A percentile compares a stretch with the other conserved stretches of the same genome.
Evolutionary conservation across 2,797 vertebrate species (phyloP).

Genomic region (Brachyalestes nurse): DNA sequence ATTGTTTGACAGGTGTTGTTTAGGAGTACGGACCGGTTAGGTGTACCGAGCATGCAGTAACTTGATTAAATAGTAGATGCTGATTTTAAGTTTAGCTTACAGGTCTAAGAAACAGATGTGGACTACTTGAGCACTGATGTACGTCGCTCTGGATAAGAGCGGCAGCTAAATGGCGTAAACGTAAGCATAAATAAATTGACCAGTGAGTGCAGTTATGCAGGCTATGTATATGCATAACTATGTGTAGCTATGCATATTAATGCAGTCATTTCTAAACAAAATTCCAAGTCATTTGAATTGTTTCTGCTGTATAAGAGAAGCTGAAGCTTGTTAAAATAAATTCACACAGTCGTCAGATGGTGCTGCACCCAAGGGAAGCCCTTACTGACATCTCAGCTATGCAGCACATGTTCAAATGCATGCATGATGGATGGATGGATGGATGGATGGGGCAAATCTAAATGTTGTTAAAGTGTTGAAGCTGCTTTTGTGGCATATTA

Average conservation of each 20-base stretch:
- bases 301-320: not conserved
- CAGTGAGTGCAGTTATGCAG: not conserved
- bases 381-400: constrained; percentile 17
- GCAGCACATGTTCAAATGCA: constrained; percentile 2
- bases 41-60: too few relatives aligned
- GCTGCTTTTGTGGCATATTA: not conserved
- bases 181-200: not conserved
- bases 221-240: not conserved
- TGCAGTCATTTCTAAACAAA: not conserved
- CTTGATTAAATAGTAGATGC: too few relatives aligned
- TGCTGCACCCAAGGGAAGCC: constrained; percentile 4
- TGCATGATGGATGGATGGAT: constrained; percentile 1
- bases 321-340: constrained; percentile 7
- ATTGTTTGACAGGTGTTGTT: too few relatives aligned
- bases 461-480: constrained; percentile 4
- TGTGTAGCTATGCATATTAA: not conserved
- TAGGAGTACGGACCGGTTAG: too few relatives aligned
- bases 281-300: not conserved
- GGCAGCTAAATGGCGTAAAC: too few relatives aligned
- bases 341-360: not conserved
- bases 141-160: too few relatives aligned
- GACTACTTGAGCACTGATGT: too few relatives aligned
- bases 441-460: constrained; percentile 3
- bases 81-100: too few relatives aligned
- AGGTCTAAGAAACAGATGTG: too few relatives aligned